Evolutionary conservation across 2,888 invertebrate species (phyloP), one percentile per base, ranked within the genome.

Genomic region (Chrysolina haemoptera): DNA sequence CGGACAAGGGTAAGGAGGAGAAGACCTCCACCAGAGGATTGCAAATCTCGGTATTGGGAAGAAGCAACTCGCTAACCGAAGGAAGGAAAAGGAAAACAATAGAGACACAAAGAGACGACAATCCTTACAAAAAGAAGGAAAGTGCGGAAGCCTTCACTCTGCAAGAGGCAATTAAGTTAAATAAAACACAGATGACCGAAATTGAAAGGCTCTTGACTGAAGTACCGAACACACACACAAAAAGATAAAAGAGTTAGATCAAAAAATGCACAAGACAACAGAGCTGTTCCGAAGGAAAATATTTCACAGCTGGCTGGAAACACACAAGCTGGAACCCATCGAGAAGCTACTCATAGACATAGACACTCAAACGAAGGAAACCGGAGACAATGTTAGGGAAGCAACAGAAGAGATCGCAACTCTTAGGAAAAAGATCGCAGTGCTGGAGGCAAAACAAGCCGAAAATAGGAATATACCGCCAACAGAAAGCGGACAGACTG

Each of bases 291-390:
- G 50, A 27, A 50, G 14, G 18, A 50, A 50, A 50, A n/a, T 27
- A 16, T n/a, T 66, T 5, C 10, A 50, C 2, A 14, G 8, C 12
- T 66, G 66, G 50, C 11, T 66, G 0, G 66, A 50, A n/a, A 66
- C 1, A 35, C 20, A 66, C n/a, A 48, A 35, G 35, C 14, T 50
- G 14, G 50, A 50, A 50, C 66, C 50, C 14, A 50, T 66, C 6
- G 46, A 66, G 8, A 66, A 66, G 50, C 14, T 66, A n/a, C n/a
- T 27, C 6, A 66, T 35, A 50, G 65, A 66, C 10, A 10, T 20
- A 12, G 43, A 65, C 1, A 46, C 16, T 2, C 65, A 66, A 20
- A 66, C 50, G 35, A 8, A 6, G 35, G 35, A 35, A 35, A 35
- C 35, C 8, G 8, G 35, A 35, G 35, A 4, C 35, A 35, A 35